Conservation (phyloP, 2,888 invertebrate species). For the Crioceris asparagi region DNA sequence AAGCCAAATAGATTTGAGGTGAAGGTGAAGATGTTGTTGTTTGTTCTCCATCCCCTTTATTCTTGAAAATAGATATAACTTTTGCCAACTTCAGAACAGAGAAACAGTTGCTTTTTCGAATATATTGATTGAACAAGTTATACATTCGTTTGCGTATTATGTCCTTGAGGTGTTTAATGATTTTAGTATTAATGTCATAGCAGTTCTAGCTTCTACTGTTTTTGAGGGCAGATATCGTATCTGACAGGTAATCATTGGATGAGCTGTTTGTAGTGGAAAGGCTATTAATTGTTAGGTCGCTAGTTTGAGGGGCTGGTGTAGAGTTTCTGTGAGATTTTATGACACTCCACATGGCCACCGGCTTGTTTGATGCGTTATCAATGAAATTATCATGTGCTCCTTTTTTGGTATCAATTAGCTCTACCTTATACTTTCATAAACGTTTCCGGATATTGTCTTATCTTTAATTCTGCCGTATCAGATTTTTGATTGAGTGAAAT, state of each 20-base stretch:
- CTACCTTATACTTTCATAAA: too few relatives aligned
- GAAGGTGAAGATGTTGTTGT: not conserved
- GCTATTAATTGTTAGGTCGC: not conserved
- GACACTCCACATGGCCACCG: not conserved
- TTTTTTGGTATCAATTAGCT: not conserved
- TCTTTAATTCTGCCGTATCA: too few relatives aligned
- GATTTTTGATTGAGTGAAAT: too few relatives aligned
- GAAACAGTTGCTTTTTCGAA: too few relatives aligned
- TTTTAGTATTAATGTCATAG: not conserved
- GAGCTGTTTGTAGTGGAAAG: too few relatives aligned
- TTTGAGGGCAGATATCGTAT: not conserved
- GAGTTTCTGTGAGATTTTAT: not conserved
- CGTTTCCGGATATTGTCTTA: too few relatives aligned
- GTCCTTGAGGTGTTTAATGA: not conserved
- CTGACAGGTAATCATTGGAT: too few relatives aligned
- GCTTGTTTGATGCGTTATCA: not conserved
- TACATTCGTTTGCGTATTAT: not conserved
- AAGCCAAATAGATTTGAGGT: not conserved
- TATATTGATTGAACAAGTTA: too few relatives aligned
- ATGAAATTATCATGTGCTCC: not conserved
- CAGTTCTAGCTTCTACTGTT: not conserved
- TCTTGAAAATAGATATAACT: not conserved
- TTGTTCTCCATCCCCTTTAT: not conserved
- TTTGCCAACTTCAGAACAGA: too few relatives aligned
- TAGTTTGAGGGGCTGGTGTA: not conserved